Percentiles rank a stretch among this genome's conserved stretches.
These are phyloP conservation scores for Campaea margaritaria DNA, from an alignment of 2,888 invertebrate species.

Conservation along the genomic window DNA sequence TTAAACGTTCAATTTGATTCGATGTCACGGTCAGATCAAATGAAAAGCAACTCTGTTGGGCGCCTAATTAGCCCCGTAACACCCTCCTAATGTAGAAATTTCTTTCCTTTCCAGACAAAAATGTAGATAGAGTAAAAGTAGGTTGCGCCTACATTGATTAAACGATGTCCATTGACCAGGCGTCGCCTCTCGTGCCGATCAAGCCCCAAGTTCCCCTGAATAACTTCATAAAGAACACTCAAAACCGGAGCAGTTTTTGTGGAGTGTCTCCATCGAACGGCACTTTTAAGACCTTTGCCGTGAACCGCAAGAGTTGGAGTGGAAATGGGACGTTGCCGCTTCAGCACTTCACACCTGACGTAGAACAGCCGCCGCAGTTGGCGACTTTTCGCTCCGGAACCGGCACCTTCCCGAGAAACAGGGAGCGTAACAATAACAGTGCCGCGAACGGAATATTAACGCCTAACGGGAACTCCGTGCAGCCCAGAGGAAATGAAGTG, in stretches of 20 bases:
- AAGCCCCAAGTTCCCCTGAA: conserved; percentile 80
- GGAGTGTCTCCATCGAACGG: conserved; percentile 80
- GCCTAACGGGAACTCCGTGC: conserved; percentile 80
- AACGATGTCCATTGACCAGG: conserved; percentile 84
- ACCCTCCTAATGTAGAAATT: conserved; percentile 59
- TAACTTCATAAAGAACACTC: conserved; percentile 83
- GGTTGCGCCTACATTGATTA: conserved; percentile 64
- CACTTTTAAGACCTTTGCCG: conserved; percentile 80
- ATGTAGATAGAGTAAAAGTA: conserved; percentile 77
- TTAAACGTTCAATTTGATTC: conserved; percentile 52
- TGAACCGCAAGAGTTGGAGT: conserved; percentile 84
- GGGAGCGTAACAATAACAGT: conserved; percentile 80
- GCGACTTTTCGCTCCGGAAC: conserved; percentile 81
- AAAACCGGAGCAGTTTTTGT: conserved; percentile 83
- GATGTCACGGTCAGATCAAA: conserved; percentile 53
- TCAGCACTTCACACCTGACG: conserved; percentile 76
- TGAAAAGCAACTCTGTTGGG: conserved; percentile 68
- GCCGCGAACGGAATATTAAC: conserved; percentile 81
- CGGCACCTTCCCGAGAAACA: conserved; percentile 81
- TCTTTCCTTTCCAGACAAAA: conserved; percentile 81
- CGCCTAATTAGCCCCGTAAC: conserved; percentile 46
- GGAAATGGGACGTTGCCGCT: conserved; percentile 82
- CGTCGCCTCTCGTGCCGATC: conserved; percentile 82
- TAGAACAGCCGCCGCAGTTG: conserved; percentile 70
- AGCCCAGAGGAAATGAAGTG: conserved; percentile 82